Percentiles rank a stretch among this genome's conserved stretches.
Conservation (phyloP, 2,888 invertebrate genomes). For the Cerceris rybyensis region DNA sequence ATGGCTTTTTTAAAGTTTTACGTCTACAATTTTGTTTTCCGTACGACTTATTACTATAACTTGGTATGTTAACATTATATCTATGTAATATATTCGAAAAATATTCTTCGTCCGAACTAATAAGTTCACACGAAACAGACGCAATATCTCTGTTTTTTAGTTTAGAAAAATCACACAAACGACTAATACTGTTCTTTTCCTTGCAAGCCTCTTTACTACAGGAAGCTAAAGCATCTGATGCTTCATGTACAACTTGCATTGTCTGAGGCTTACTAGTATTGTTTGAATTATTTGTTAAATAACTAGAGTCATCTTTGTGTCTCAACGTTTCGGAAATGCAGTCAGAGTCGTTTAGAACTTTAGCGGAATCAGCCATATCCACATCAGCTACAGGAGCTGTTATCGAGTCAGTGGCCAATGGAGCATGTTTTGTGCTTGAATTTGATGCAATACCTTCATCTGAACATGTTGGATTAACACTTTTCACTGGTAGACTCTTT, state of each 20-base stretch:
- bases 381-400: background rate
- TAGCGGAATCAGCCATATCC: background rate
- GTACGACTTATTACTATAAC: background rate
- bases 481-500: conserved; percentile 79
- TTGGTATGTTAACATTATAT: conserved; percentile 41
- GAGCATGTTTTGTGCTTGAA: conserved; percentile 19
- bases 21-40: background rate
- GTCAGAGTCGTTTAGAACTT: background rate
- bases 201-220: background rate
- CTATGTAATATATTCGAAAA: conserved; percentile 25
- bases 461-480: conserved; percentile 79
- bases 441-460: conserved; percentile 76
- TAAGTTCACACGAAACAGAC: background rate
- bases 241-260: background rate
- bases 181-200: background rate
- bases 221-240: background rate
- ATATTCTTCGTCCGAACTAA: conserved; percentile 11
- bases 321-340: background rate
- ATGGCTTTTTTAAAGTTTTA: conserved; percentile 1
- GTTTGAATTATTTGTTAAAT: background rate
- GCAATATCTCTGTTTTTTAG: background rate
- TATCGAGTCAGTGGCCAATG: conserved; percentile 1
- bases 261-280: background rate
- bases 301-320: background rate
- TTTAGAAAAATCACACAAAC: background rate